Base-by-base conservation (phyloP, 2,113 vertebrate species). In the Syrrhaptes paradoxus region DNA sequence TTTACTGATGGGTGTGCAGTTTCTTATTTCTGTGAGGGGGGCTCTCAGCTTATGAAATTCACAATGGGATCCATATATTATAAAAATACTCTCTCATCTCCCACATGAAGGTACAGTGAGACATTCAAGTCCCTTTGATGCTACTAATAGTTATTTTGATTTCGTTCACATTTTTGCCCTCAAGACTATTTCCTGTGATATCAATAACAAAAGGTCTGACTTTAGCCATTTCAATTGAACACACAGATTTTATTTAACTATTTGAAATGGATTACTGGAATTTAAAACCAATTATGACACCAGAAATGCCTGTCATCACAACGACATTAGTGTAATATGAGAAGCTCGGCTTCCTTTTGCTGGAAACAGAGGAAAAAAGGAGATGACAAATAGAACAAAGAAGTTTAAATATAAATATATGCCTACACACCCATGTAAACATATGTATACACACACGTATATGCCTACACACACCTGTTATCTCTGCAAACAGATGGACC, bases 281-380 rank as follows among this genome's bases (percentile, higher is more conserved):
- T 98, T 96, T 98, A 97, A 98, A 98, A 96, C 87, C 97, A 97
- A 97, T 97, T 97, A 96, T 95, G 96, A 97, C 93, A 96, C 97
- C 93, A 98, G 96, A 97, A 96, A 95, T 95, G 97, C 96, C 93
- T 97, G 96, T 96, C 96, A 97, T 97, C 95, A 91, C 21, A 74
- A 93, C 95, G 94, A 96, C 97, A 98, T 98, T 97, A 96, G 96
- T 94, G 97, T 96, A 97, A 97, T 96, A 93, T 12, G 54, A 97
- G 96, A 95, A 97, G 94, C 93, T 92, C 13, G 14, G 87, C 96
- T 97, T 96, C 95, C 77, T 96, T 96, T 96, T 96, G 92, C 96
- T 97, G 91, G 93, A 94, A 95, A 78, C n/a, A 45, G 63, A 34
- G 29, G 20, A 4, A n/a, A 3, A 90, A 52, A 17, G 32, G 52